These are phyloP conservation scores for Eretmochelys imbricata DNA, from an alignment of 2,113 vertebrate genomes.

Conservation along the genomic window DNA sequence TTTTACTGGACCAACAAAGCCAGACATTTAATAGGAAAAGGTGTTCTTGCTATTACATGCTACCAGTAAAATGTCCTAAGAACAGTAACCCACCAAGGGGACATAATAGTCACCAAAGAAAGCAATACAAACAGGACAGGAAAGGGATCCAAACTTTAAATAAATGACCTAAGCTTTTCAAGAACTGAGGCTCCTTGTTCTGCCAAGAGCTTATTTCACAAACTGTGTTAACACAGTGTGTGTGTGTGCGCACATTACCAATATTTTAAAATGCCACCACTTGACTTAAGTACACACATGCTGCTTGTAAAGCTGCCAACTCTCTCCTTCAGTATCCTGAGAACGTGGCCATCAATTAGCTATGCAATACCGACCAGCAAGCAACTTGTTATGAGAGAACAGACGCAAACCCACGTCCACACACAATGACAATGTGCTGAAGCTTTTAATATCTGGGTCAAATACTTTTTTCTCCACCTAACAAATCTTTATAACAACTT, in stretches of 20 bases:
- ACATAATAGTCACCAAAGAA: not conserved
- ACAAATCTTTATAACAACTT: not conserved
- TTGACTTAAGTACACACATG: accelerated
- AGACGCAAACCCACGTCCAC: not conserved
- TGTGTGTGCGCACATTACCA: accelerated
- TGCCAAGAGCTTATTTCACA: accelerated
- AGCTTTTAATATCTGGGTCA: constrained; percentile 33
- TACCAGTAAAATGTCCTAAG: not conserved
- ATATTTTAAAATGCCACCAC: not conserved
- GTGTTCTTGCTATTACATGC: not conserved
- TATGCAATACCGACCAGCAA: not conserved
- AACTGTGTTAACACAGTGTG: not conserved
- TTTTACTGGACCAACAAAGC: not conserved
- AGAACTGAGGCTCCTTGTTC: accelerated
- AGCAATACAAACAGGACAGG: not conserved
- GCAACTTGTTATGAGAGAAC: not conserved
- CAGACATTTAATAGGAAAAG: constrained; percentile 22
- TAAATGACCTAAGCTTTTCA: not conserved
- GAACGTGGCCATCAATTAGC: not conserved
- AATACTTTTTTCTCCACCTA: not conserved
- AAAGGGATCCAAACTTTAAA: not conserved
- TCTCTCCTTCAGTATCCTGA: not conserved
- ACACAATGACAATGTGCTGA: accelerated
- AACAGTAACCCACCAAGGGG: not conserved
- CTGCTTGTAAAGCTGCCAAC: not conserved